Evolutionary conservation across 2,797 vertebrate genomes (phyloP).

Genomic region (Pseudocheirus occidentalis): DNA sequence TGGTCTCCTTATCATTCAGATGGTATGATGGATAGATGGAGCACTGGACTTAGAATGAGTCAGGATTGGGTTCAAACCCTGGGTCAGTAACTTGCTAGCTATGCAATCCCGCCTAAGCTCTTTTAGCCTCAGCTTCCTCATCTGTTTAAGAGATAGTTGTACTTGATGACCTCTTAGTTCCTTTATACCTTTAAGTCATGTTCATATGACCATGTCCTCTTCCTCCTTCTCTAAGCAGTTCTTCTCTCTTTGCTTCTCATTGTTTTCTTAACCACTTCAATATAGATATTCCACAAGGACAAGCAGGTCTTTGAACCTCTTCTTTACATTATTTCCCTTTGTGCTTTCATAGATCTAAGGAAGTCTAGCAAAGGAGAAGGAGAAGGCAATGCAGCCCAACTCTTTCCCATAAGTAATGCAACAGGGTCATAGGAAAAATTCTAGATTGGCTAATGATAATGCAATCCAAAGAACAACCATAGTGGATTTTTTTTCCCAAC

Average conservation of each 20-base stretch:
- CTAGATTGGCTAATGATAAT: not conserved
- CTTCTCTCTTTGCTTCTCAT: not conserved
- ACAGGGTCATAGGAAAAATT: not conserved
- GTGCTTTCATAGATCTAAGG: not conserved
- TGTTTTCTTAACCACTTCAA: not conserved
- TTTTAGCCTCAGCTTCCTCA: not conserved
- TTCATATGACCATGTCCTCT: not conserved
- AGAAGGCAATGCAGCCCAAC: not conserved
- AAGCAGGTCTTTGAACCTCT: not conserved
- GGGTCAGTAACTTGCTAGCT: not conserved
- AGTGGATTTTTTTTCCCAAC: not conserved
- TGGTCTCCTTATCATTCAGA: not conserved
- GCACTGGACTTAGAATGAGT: not conserved
- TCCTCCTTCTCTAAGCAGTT: not conserved
- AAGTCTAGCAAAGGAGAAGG: not conserved
- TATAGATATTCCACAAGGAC: not conserved
- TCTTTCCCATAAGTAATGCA: not conserved
- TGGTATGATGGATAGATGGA: not conserved
- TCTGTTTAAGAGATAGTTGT: not conserved
- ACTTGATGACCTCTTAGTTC: not conserved
- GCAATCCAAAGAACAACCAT: not conserved
- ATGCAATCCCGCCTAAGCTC: not conserved
- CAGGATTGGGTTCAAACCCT: not conserved
- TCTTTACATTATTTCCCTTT: not conserved
- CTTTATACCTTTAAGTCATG: not conserved